phyloP scores from a whole-genome alignment of 2,113 vertebrate genomes.

The Stegastes partitus region DNA sequence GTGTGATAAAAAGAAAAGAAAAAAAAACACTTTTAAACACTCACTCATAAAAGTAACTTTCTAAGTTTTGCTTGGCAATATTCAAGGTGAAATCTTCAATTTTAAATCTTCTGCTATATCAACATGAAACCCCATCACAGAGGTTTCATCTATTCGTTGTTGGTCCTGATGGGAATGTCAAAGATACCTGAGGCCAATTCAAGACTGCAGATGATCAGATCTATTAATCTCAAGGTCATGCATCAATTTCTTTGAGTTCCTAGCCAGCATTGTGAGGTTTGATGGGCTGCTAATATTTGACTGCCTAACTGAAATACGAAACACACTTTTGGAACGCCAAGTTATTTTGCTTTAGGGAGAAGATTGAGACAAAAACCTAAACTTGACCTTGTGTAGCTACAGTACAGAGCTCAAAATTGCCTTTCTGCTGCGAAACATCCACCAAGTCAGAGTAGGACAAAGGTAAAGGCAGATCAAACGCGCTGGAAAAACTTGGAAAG shows the following conservation, averaged over 20 bases:
- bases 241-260: not conserved
- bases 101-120: constrained; percentile 1
- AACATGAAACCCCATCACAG: constrained; percentile 2
- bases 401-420: constrained; percentile 16
- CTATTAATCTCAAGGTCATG: constrained; percentile 14
- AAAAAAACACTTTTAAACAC: not conserved
- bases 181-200: not conserved
- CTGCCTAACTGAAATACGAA: constrained; percentile 3
- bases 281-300: not conserved
- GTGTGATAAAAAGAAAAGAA: not conserved
- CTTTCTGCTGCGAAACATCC: constrained; percentile 34
- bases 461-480: constrained; percentile 48
- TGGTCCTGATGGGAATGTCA: constrained; percentile 3
- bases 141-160: not conserved
- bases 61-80: not conserved
- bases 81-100: constrained; percentile 30
- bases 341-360: constrained; percentile 5
- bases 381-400: constrained; percentile 9
- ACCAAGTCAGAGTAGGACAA: constrained; percentile 31
- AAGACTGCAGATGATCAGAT: constrained; percentile 13
- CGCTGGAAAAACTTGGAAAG: constrained; percentile 38
- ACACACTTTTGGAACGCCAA: not conserved
- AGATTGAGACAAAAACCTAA: not conserved
- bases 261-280: not conserved
- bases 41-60: not conserved